Evolutionary conservation across 2,113 vertebrate genomes (phyloP).

Genomic region (Chaenogobius annularis): DNA sequence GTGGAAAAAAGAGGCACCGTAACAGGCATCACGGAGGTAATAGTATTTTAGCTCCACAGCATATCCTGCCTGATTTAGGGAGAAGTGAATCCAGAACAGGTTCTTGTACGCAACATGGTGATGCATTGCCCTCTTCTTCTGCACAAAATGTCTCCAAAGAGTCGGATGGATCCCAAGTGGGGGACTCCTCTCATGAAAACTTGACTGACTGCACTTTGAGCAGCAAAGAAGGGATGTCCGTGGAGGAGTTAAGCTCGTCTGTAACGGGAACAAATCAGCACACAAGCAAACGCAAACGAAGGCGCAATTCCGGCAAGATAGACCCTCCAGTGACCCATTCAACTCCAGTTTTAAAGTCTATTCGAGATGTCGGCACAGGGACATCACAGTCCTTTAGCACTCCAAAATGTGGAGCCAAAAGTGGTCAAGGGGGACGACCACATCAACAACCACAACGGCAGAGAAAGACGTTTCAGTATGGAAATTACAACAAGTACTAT

Average conservation of each 20-base stretch:
- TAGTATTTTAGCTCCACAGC: slow-evolving; percentile 58
- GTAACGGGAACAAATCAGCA: slow-evolving; percentile 46
- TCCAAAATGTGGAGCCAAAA: slow-evolving; percentile 52
- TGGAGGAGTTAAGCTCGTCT: slow-evolving; percentile 72
- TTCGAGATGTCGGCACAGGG: slow-evolving; percentile 30
- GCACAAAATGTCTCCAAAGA: slow-evolving; percentile 73
- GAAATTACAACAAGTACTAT: slow-evolving; percentile 93
- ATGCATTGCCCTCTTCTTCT: slow-evolving; percentile 37
- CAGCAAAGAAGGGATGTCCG: slow-evolving; percentile 74
- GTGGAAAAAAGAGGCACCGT: slow-evolving; percentile 83
- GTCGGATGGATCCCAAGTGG: slow-evolving; percentile 56
- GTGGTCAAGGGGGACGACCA: slow-evolving; percentile 42
- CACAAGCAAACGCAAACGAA: slow-evolving; percentile 80
- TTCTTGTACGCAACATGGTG: slow-evolving; percentile 18
- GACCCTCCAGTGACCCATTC: slow-evolving; percentile 67
- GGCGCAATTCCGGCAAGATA: slow-evolving; percentile 85
- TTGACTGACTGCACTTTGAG: slow-evolving; percentile 75
- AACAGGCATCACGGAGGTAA: slow-evolving; percentile 79
- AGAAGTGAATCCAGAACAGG: slow-evolving; percentile 60
- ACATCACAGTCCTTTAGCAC: slow-evolving; percentile 57
- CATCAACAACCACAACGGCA: slow-evolving; percentile 55
- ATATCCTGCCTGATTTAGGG: slow-evolving; percentile 49
- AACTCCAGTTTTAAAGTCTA: slow-evolving; percentile 47
- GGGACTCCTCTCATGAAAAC: slow-evolving; percentile 65
- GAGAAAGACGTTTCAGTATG: slow-evolving; percentile 85